These are phyloP conservation scores for Python bivittatus DNA, from an alignment of 2,113 vertebrate genomes.

Conservation along the genomic window DNA sequence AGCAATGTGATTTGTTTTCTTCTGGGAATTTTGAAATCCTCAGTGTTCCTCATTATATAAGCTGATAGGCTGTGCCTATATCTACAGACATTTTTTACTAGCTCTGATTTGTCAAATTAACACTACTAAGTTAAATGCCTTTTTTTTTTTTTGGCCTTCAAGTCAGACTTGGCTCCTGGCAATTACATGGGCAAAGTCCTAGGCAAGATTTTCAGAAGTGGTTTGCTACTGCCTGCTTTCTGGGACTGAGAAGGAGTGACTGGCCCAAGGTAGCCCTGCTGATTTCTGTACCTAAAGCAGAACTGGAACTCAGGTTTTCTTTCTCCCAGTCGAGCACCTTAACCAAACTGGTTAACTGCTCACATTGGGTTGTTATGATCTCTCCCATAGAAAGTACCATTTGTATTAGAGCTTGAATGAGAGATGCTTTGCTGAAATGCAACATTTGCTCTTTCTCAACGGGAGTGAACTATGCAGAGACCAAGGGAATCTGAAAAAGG, in stretches of 20 bases:
- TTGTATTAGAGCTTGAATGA: neutral
- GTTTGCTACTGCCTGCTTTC: too few species aligned
- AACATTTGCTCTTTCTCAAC: neutral
- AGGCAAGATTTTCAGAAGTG: too few species aligned
- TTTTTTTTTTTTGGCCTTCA: too few species aligned
- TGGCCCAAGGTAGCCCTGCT: too few species aligned
- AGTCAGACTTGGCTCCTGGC: too few species aligned
- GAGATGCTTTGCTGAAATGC: neutral
- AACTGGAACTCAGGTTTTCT: neutral
- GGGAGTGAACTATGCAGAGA: neutral
- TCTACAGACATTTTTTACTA: neutral
- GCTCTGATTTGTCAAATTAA: neutral
- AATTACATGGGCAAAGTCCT: too few species aligned
- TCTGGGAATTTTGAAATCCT: too few species aligned
- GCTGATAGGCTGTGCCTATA: neutral
- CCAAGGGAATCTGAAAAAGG: neutral
- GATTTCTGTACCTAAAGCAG: too few species aligned
- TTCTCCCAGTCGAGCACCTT: neutral
- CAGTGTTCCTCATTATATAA: neutral
- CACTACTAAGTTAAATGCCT: neutral
- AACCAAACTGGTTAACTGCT: neutral
- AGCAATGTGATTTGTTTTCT: neutral
- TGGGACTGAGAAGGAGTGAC: too few species aligned
- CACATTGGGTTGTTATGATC: neutral
- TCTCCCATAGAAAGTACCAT: neutral